A percentile compares a stretch with the other conserved stretches of the same genome.
phyloP scores from a whole-genome alignment of 2,113 vertebrate species.

The Dryoscopus gambensis region DNA sequence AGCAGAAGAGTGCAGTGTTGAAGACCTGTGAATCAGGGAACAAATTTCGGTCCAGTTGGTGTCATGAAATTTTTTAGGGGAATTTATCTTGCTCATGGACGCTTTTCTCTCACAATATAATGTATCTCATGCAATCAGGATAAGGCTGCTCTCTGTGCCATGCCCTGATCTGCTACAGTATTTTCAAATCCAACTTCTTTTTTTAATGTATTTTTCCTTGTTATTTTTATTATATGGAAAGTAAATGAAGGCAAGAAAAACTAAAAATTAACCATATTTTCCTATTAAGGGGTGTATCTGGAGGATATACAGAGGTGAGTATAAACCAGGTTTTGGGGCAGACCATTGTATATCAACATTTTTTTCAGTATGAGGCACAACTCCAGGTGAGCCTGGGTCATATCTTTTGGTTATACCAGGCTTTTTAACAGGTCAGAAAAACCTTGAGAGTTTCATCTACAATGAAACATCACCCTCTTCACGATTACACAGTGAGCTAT shows the following conservation, averaged over 20 bases:
- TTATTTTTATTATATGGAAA: background rate
- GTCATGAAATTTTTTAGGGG: background rate
- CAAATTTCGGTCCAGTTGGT: background rate
- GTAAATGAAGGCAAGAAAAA: background rate
- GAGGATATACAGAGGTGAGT: background rate
- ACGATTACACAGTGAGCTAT: background rate
- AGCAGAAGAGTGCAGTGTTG: background rate
- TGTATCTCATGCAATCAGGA: background rate
- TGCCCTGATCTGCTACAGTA: background rate
- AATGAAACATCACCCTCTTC: background rate
- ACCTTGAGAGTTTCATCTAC: background rate
- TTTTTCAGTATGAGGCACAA: background rate
- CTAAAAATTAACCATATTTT: background rate
- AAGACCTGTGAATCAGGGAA: background rate
- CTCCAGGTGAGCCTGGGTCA: background rate
- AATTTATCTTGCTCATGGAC: background rate
- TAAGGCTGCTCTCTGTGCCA: background rate
- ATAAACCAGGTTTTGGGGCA: background rate
- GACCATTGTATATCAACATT: background rate
- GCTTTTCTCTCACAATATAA: background rate
- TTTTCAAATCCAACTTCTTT: background rate
- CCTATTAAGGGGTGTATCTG: background rate
- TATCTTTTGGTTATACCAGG: background rate
- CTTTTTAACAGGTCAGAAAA: background rate
- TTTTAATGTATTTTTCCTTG: background rate